Evolutionary conservation across 2,113 vertebrate species (phyloP).

Genomic region (Phainopepla nitens): DNA sequence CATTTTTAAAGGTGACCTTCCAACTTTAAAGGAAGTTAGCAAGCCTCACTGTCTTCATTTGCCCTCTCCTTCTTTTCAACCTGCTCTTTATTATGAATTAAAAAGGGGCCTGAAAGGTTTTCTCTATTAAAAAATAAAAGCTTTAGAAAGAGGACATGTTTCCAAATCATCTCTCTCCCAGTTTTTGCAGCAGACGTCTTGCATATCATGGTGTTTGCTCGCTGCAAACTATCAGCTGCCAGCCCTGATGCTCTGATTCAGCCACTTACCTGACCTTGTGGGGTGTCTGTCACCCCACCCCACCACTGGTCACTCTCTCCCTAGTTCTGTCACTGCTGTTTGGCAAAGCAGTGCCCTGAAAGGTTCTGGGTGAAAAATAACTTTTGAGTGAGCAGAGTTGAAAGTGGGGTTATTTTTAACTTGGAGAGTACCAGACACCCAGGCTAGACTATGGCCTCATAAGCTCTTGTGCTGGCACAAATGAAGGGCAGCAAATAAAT

Average conservation of each 20-base stretch:
- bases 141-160: not conserved
- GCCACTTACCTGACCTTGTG: not conserved
- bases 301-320: not conserved
- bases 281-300: not conserved
- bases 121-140: conserved; percentile 33
- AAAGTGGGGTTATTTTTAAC: not conserved
- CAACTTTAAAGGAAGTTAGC: conserved; percentile 48
- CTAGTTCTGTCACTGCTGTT: not conserved
- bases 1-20: conserved; percentile 67
- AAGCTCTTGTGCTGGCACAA: not conserved
- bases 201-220: not conserved
- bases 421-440: not conserved
- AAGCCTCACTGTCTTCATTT: conserved; percentile 13
- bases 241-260: not conserved
- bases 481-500: conserved; percentile 7
- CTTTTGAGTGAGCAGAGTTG: not conserved
- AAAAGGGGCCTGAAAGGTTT: conserved; percentile 28
- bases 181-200: not conserved
- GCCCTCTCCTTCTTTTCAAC: conserved; percentile 39
- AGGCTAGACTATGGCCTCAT: not conserved
- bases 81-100: conserved; percentile 43
- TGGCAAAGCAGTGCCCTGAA: not conserved
- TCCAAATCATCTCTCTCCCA: not conserved
- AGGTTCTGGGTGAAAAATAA: not conserved
- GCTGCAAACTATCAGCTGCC: not conserved